Evolutionary conservation across 2,113 vertebrate genomes (phyloP).

Genomic region (Silurus asotus): DNA sequence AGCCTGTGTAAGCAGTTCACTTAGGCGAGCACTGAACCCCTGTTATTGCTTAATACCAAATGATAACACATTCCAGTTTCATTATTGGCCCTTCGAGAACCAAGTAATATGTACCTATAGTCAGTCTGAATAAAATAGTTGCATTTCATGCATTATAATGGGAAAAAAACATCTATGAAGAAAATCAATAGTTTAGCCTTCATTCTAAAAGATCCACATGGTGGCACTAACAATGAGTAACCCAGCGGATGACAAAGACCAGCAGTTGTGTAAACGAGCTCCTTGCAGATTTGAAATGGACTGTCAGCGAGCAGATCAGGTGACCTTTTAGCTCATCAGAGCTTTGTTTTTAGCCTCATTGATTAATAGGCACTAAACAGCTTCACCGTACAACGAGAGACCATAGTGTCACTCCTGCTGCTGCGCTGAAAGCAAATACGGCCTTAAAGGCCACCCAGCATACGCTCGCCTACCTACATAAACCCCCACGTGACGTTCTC

Average conservation of each 20-base stretch:
- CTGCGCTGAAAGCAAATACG: neutral
- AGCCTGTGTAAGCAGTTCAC: neutral
- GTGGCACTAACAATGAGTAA: neutral
- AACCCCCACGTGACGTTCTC: neutral
- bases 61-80: neutral
- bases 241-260: neutral
- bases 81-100: neutral
- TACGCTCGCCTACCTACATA: neutral
- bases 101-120: neutral
- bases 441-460: neutral
- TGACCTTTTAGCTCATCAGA: constrained; percentile 43
- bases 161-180: neutral
- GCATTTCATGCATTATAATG: neutral
- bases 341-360: constrained; percentile 27
- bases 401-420: neutral
- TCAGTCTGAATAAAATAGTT: neutral
- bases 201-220: neutral
- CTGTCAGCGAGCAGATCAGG: constrained; percentile 29
- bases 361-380: constrained; percentile 27
- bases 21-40: neutral
- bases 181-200: neutral
- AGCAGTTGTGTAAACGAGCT: constrained; percentile 30
- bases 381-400: neutral
- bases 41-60: neutral
- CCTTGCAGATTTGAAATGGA: constrained; percentile 37